Evolutionary conservation across 2,113 vertebrate genomes (phyloP).

Genomic region (Manacus vitellinus): DNA sequence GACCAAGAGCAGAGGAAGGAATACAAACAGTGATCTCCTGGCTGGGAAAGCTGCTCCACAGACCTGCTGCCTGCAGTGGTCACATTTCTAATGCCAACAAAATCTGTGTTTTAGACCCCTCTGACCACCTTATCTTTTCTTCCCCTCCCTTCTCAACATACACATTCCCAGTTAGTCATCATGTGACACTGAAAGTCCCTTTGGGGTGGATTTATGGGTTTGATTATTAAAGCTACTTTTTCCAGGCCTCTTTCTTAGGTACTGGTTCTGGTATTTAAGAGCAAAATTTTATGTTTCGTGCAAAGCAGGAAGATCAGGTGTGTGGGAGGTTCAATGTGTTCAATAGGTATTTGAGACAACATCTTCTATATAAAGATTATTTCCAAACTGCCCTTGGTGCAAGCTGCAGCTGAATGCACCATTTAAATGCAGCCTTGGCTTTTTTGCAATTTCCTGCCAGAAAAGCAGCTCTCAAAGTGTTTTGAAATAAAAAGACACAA

Average conservation of each 20-base stretch:
- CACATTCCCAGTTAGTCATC: neutral
- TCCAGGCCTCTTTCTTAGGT: neutral
- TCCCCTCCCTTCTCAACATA: neutral
- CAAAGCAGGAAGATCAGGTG: neutral
- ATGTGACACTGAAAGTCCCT: neutral
- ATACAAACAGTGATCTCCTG: neutral
- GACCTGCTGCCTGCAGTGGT: neutral
- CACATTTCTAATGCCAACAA: neutral
- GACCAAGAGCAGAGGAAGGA: neutral
- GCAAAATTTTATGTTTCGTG: neutral
- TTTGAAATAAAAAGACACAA: slow-evolving; percentile 43
- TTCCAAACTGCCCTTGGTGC: neutral
- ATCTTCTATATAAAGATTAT: slow-evolving; percentile 38
- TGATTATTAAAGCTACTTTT: neutral
- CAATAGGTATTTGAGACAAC: slow-evolving; percentile 30
- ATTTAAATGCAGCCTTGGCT: slow-evolving; percentile 7
- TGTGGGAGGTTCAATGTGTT: neutral
- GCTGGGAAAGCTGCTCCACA: neutral
- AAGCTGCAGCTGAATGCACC: slow-evolving; percentile 18
- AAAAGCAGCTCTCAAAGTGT: slow-evolving; percentile 7
- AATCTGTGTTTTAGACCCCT: neutral
- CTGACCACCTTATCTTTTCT: neutral
- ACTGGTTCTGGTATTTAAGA: neutral
- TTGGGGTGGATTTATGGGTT: neutral
- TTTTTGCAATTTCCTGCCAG: slow-evolving; percentile 55